Evolutionary conservation across 2,888 invertebrate genomes (phyloP).

Genomic region (Noctua janthe): DNA sequence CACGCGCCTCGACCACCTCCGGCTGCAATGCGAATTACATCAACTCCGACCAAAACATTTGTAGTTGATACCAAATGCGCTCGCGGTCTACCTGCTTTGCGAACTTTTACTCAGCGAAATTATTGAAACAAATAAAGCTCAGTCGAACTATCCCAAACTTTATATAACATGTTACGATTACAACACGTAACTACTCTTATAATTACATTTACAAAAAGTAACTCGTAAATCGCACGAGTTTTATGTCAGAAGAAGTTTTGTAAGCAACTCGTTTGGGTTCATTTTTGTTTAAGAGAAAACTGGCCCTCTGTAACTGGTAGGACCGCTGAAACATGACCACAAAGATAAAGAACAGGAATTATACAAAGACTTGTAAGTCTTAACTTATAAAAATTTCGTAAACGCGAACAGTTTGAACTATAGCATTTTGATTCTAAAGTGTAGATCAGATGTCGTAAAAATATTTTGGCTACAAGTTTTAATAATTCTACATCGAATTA

Average conservation of each 20-base stretch:
- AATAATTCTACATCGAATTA: slow-evolving; percentile 13
- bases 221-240: background rate
- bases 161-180: slow-evolving; percentile 37
- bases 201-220: background rate
- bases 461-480: background rate
- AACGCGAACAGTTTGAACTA: background rate
- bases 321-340: slow-evolving; percentile 39
- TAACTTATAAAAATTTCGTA: background rate
- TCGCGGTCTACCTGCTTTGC: slow-evolving; percentile 75
- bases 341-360: slow-evolving; percentile 11
- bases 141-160: slow-evolving; percentile 43
- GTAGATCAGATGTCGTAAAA: background rate
- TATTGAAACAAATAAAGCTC: slow-evolving; percentile 52
- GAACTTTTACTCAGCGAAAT: slow-evolving; percentile 73
- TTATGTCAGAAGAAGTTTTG: slow-evolving; percentile 29
- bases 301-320: slow-evolving; percentile 44
- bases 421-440: slow-evolving; percentile 4
- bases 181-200: slow-evolving; percentile 2
- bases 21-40: slow-evolving; percentile 80
- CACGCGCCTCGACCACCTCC: slow-evolving; percentile 70
- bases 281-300: slow-evolving; percentile 45
- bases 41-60: slow-evolving; percentile 73
- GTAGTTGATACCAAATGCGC: slow-evolving; percentile 66
- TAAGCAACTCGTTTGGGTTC: slow-evolving; percentile 7
- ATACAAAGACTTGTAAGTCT: background rate